Evolutionary conservation across 1,140 invertebrate species (phyloP), one percentile per base, ranked within the genome.

Genomic region (Cydia splendana): DNA sequence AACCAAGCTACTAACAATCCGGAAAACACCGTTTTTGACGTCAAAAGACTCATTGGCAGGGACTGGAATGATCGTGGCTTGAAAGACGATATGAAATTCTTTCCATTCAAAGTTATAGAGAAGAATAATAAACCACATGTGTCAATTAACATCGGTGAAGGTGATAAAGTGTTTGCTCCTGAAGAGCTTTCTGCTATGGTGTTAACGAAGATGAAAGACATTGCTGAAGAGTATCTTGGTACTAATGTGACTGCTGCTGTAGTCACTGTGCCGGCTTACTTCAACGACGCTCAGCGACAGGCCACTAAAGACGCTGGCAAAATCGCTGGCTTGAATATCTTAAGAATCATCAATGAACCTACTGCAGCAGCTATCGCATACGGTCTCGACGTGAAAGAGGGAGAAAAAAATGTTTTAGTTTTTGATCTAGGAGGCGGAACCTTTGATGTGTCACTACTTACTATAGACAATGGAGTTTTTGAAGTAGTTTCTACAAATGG

Each of bases 171-270:
- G 15, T 97, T 97, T 88, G 95, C 95, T 10, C 96, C 97, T 1
- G 96, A 97, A 89, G 96, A 97, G 91, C 94, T 97, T 75, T 96
- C 96, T 79, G 96, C 96, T 0, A 97, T 97, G 96, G 95, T 97
- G 2, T 89, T 97, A 78, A 94, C 93, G 6, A 97, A 81, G 74
- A 83, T 84, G 81, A 91, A 95, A 30, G 97, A 98, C 96, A 95
- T 97, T 10, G 94, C 94, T 28, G 94, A 95, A 65, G 94, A 94
- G 1, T 38, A 85, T 71, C n/a, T 95, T 94, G 69, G 94, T 94
- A 3, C 95, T 95, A 86, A 94, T 91, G 81, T 95, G 0, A 89
- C 81, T 34, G 94, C 95, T 82, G 95, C 95, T 2, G 94, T 96
- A 0, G 94, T 95, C 30, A 95, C 95, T 12, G 95, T 95, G 4